A percentile compares a stretch with the other conserved stretches of the same genome.
Evolutionary conservation across 53 echinoderm and acorn worm genomes (phyloP).

Genomic region (Mesocentrotus franciscanus): DNA sequence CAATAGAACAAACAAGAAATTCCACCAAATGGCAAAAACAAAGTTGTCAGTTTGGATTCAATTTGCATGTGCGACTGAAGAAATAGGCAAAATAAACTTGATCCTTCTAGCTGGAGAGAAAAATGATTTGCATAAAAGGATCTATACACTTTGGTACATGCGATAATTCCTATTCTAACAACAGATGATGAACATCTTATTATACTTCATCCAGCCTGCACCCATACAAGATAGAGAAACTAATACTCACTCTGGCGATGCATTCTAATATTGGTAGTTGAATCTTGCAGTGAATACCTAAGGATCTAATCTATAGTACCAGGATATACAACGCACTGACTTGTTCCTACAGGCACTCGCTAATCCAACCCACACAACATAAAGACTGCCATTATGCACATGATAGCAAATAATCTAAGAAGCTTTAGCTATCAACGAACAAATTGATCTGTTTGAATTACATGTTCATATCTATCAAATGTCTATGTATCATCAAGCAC

Average conservation of each 20-base stretch:
- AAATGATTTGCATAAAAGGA: too few species aligned
- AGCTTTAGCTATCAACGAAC: background rate
- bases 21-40: too few species aligned
- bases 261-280: background rate
- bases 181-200: too few species aligned
- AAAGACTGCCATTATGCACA: background rate
- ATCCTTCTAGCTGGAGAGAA: too few species aligned
- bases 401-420: background rate
- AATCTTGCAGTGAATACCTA: background rate
- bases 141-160: too few species aligned
- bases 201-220: too few species aligned
- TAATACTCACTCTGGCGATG: constrained; percentile 17
- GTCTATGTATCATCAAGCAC: background rate
- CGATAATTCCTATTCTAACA: too few species aligned
- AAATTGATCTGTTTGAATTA: constrained; percentile 25
- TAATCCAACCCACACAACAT: background rate
- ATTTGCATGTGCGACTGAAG: too few species aligned
- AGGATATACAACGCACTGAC: background rate
- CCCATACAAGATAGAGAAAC: background rate
- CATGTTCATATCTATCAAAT: background rate
- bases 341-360: background rate
- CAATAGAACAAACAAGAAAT: too few species aligned
- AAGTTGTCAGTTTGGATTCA: too few species aligned
- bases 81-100: too few species aligned
- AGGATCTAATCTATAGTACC: background rate